phyloP scores from a whole-genome alignment of 2,888 invertebrate species.

The Caenorhabditis afra region DNA sequence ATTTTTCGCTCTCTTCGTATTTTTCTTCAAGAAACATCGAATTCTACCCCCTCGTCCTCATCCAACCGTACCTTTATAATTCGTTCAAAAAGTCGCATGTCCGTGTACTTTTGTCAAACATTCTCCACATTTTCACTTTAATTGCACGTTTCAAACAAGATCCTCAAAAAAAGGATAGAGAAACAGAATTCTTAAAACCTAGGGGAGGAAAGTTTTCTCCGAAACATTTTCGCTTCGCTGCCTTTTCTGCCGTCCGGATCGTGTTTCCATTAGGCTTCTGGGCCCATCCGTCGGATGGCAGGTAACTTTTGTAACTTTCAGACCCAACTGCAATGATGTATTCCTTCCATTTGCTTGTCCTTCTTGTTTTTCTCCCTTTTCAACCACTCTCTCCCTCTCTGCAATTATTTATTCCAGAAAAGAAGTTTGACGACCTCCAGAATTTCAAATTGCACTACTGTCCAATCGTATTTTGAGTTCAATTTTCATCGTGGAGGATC shows the following conservation, averaged over 20 bases:
- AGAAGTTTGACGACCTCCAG: too few relatives aligned
- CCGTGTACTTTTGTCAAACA: constrained; percentile 43
- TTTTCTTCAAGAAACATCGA: constrained; percentile 11
- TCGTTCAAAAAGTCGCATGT: constrained; percentile 28
- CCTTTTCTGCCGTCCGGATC: constrained; percentile 16
- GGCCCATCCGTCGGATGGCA: constrained; percentile 16
- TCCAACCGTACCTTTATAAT: constrained; percentile 51
- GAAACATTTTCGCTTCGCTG: constrained; percentile 35
- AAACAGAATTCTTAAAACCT: background rate
- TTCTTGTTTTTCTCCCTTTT: background rate
- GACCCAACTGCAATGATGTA: background rate
- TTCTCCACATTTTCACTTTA: constrained; percentile 28
- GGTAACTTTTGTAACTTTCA: constrained; percentile 20
- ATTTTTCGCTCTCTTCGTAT: constrained; percentile 15
- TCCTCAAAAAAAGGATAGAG: constrained; percentile 24
- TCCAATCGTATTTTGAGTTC: constrained; percentile 11
- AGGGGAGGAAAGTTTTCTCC: constrained; percentile 12
- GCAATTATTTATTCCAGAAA: too few relatives aligned
- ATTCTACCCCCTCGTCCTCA: constrained; percentile 16
- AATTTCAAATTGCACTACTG: background rate
- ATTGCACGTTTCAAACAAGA: constrained; percentile 53
- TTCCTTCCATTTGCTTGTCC: constrained; percentile 16
- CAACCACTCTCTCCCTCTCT: background rate
- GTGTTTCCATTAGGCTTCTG: constrained; percentile 48
- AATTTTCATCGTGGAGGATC: constrained; percentile 17